These are phyloP conservation scores for Spea hammondii DNA, from an alignment of 2,797 vertebrate species.

Conservation along the genomic window DNA sequence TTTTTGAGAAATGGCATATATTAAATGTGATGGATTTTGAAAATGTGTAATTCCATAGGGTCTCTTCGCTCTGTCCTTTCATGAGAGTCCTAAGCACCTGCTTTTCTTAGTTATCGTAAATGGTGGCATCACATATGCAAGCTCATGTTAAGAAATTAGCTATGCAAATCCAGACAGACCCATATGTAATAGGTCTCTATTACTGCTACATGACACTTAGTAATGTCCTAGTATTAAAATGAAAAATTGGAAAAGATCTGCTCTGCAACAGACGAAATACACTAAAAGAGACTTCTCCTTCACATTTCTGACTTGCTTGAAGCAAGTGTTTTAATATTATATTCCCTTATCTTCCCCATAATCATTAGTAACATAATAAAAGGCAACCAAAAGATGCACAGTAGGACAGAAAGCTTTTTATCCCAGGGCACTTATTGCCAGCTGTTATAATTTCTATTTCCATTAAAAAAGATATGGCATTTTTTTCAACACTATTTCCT, in stretches of 20 bases:
- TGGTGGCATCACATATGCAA: no score
- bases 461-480: slow-evolving; percentile 50
- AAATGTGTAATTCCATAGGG: no score
- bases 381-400: slow-evolving; percentile 49
- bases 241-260: slow-evolving; percentile 38
- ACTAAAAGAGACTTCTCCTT: slow-evolving; percentile 31
- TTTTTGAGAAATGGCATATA: no score
- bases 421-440: slow-evolving; percentile 51
- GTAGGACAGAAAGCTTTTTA: slow-evolving; percentile 51
- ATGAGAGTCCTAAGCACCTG: no score
- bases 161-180: no score
- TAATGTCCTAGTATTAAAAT: slow-evolving; percentile 13
- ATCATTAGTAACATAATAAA: slow-evolving; percentile 49
- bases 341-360: slow-evolving; percentile 47
- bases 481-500: slow-evolving; percentile 42
- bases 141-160: no score
- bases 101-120: no score
- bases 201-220: neutral
- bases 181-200: no score
- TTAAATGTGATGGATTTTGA: no score
- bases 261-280: slow-evolving; percentile 11
- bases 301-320: slow-evolving; percentile 37
- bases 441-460: slow-evolving; percentile 53
- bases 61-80: no score
- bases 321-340: slow-evolving; percentile 47